A percentile compares a stretch with the other conserved stretches of the same genome.
Evolutionary conservation across 2,113 vertebrate species (phyloP).

Genomic region (Pheucticus melanocephalus): DNA sequence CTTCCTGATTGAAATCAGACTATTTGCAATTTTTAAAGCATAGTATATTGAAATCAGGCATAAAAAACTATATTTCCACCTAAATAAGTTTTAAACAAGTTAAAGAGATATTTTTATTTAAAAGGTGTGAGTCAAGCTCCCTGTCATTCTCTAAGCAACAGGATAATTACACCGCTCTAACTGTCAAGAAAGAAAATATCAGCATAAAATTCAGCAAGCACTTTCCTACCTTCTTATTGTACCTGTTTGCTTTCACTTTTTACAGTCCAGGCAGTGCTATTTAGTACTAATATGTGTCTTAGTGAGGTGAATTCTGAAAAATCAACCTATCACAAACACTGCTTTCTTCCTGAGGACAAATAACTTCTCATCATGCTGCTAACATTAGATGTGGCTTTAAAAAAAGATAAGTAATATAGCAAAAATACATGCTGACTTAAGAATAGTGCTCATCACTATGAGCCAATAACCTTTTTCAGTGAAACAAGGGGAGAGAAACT

Average conservation of each 20-base stretch:
- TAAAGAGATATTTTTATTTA: neutral
- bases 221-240: neutral
- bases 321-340: accelerated
- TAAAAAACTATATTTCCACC: neutral
- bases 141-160: neutral
- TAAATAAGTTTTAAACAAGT: neutral
- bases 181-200: neutral
- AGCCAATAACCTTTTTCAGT: neutral
- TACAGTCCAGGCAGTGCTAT: neutral
- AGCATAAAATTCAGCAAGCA: neutral
- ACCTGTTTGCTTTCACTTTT: neutral
- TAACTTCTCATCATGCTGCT: neutral
- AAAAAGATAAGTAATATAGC: neutral
- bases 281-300: neutral
- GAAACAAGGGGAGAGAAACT: neutral
- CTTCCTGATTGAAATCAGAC: neutral
- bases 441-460: neutral
- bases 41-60: neutral
- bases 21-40: neutral
- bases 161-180: neutral
- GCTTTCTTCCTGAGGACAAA: neutral
- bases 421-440: neutral
- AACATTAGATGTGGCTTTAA: neutral
- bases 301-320: neutral
- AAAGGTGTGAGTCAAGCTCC: neutral